phyloP scores from a whole-genome alignment of 2,797 vertebrate genomes.

The Sphenopsis melanotis region DNA sequence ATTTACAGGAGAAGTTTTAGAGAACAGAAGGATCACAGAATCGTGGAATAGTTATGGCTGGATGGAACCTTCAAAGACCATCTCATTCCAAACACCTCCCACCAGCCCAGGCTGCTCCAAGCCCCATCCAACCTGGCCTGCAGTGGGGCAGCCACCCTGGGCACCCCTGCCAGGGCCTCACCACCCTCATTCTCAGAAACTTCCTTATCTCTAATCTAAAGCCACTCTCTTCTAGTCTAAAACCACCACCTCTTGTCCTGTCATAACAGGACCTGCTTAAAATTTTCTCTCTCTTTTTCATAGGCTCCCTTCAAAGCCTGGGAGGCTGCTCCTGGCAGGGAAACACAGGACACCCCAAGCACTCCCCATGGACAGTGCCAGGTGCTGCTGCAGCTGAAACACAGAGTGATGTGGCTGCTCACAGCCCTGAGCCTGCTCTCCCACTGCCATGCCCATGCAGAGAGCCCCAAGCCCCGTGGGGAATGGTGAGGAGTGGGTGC shows the following conservation, averaged over 20 bases:
- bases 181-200: background rate
- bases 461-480: fast-evolving
- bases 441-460: fast-evolving
- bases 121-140: background rate
- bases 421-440: background rate
- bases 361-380: fast-evolving
- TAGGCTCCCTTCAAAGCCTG: background rate
- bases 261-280: background rate
- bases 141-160: background rate
- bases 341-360: fast-evolving
- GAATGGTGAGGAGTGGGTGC: fast-evolving
- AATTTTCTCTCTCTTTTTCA: background rate
- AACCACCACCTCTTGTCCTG: background rate
- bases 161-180: background rate
- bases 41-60: background rate
- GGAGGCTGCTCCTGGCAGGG: background rate
- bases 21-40: background rate
- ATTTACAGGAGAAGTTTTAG: background rate
- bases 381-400: background rate
- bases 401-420: background rate
- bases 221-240: background rate
- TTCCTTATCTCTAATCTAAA: background rate
- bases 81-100: background rate
- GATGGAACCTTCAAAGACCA: background rate
- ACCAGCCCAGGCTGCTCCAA: background rate